Evolutionary conservation across 2,797 vertebrate genomes (phyloP), one percentile per base, ranked within the genome.

Genomic region (Arrhamphus sclerolepis): DNA sequence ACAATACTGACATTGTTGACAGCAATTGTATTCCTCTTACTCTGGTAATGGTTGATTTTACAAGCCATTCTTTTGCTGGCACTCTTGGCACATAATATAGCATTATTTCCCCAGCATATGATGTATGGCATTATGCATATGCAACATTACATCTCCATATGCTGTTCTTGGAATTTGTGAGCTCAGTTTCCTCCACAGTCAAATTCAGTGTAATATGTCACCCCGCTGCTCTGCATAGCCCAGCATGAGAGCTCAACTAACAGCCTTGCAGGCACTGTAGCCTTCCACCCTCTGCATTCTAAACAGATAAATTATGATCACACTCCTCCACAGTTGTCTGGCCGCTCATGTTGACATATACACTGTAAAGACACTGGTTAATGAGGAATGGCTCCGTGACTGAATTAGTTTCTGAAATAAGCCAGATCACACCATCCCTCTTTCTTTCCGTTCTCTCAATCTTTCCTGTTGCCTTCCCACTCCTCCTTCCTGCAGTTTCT

Each of bases 251-350:
- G 64, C 84, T 70, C 68, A 24, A 72, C 77, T 77, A 67, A 78
- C 70, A 70, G 79, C 81, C 66, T 72, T 66, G 66, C 77, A 62
- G 24, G 51, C 70, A 46, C 46, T 1, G 13, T 54, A 56, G 72
- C 68, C 56, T 71, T 64, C 62, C 64, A 65, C 78, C 75, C 48
- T 70, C 26, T 55, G 76, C 85, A 69, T 84, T 83, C 73, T 82
- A 78, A 87, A 87, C 50, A 85, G 87, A 88, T 91, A 80, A 89
- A 89, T 87, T 85, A 87, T 83, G 74, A 87, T 87, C 77, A 63
- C 74, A 71, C 81, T 75, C 53, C 66, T 68, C 66, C 81, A 78
- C 74, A 67, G 72, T 87, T 85, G 86, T 83, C 80, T 85, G 78
- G 75, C 83, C 65, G 67, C 78, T 77, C 70, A 77, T 72, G 70